Base-by-base conservation (phyloP, 2,797 vertebrate species). In the Megalops cyprinoides region DNA sequence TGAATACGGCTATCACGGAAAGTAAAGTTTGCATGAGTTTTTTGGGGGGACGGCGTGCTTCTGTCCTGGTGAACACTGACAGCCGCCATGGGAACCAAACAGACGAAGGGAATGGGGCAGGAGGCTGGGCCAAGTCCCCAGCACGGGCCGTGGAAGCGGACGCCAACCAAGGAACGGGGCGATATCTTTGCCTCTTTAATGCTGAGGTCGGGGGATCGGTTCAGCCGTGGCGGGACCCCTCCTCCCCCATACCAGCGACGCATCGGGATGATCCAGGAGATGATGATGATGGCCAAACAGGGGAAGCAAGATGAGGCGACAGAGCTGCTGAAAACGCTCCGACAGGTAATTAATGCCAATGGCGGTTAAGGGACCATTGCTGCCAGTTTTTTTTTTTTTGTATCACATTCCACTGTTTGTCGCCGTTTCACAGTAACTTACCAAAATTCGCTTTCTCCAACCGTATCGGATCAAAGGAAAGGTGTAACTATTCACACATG, bases 191-290 rank as follows among this genome's bases (percentile, higher is more conserved):
- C 97, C 9, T 97, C 97, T 81, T 92, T 97, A 79, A 94, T 97
- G 94, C 90, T 95, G 82, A 96, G 94, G 89, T 95, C 97, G 4
- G 94, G 96, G 48, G 97, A 98, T 86, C 94, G 95, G 89, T 94
- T 97, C 74, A 94, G 89, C 82, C 94, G 95, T 15, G 89, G 93
- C 0, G 94, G 91, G 81, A 88, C 91, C 14, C 80, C 74, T 4
- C 95, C 97, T 46, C 98, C 97, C 1, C 98, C 98, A 1, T 99
- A 99, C 91, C 97, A 97, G 89, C 94, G 96, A 14, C 94, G 97
- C n/a, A 96, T 98, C 75, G 87, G 95, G 84, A 97, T 98, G 96
- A 96, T 98, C 89, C 97, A 98, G 92, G 97, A 99, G 87, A 96
- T 99, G 97, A 96, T 98, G 96, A 85, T 94, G 84, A 95, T 97